Evolutionary conservation across 2,888 invertebrate genomes (phyloP).

Genomic region (Suillia variegata): DNA sequence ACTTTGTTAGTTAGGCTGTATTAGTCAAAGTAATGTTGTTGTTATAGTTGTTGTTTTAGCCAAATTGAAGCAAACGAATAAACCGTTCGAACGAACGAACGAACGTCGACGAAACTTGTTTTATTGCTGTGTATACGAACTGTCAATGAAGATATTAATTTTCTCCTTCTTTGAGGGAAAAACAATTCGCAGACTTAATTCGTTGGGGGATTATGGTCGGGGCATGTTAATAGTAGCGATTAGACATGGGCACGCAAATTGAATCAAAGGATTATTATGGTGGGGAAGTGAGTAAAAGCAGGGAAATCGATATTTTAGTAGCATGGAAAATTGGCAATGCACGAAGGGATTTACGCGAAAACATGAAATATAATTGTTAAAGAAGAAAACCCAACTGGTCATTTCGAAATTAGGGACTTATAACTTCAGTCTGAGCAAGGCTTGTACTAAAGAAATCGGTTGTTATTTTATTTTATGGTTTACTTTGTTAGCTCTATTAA

Average conservation of each 20-base stretch:
- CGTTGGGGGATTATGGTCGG: neutral
- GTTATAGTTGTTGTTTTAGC: neutral
- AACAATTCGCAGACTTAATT: neutral
- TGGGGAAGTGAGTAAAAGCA: too few species aligned
- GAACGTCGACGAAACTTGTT: neutral
- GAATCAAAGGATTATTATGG: constrained; percentile 9
- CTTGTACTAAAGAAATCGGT: too few species aligned
- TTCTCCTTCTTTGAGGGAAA: neutral
- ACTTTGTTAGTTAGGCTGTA: constrained; percentile 11
- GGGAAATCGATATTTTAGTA: too few species aligned
- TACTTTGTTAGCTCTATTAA: too few species aligned
- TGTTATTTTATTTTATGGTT: too few species aligned
- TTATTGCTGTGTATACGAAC: constrained; percentile 4
- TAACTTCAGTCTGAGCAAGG: too few species aligned
- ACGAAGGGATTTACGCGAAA: neutral
- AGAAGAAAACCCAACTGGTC: too few species aligned
- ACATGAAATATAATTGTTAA: too few species aligned
- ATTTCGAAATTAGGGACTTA: too few species aligned
- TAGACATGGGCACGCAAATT: constrained; percentile 12
- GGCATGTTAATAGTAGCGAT: constrained; percentile 10
- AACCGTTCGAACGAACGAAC: too few species aligned
- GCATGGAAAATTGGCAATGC: too few species aligned
- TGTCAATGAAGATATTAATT: constrained; percentile 17
- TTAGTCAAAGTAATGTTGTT: neutral
- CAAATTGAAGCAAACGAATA: too few species aligned